Percentiles rank a stretch among this genome's conserved stretches.
Evolutionary conservation across 2,797 vertebrate genomes (phyloP).

Genomic region (Enteromius fasciolatus): DNA sequence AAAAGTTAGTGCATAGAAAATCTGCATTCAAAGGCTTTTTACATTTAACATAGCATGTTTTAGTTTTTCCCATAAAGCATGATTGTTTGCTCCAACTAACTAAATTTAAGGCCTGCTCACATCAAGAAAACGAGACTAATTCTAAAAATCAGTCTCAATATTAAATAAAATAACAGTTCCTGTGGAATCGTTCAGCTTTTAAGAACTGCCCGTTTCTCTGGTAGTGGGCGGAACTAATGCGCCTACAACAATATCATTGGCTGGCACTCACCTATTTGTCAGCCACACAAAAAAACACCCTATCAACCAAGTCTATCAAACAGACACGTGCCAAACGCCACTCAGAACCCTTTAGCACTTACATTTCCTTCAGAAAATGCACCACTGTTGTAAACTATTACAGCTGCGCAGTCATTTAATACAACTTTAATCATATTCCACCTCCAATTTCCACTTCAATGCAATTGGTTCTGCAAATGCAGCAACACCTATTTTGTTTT

Average conservation of each 20-base stretch:
- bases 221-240: too few species aligned
- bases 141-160: not conserved
- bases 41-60: not conserved
- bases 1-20: not conserved
- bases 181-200: too few species aligned
- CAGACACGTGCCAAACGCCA: not conserved
- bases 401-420: not conserved
- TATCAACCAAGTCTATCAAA: not conserved
- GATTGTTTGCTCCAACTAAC: not conserved
- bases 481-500: not conserved
- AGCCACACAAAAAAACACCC: not conserved
- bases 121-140: not conserved
- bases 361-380: not conserved
- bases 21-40: not conserved
- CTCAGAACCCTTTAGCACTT: not conserved
- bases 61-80: not conserved
- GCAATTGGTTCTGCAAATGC: slow-evolving; percentile 28
- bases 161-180: not conserved
- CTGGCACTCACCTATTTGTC: too few species aligned
- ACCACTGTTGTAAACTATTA: not conserved
- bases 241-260: too few species aligned
- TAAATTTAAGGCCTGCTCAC: not conserved
- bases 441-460: not conserved
- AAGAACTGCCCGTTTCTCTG: too few species aligned
- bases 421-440: not conserved